Evolutionary conservation across 1,140 invertebrate species (phyloP).

Genomic region (Stegodyphus mimosarum): DNA sequence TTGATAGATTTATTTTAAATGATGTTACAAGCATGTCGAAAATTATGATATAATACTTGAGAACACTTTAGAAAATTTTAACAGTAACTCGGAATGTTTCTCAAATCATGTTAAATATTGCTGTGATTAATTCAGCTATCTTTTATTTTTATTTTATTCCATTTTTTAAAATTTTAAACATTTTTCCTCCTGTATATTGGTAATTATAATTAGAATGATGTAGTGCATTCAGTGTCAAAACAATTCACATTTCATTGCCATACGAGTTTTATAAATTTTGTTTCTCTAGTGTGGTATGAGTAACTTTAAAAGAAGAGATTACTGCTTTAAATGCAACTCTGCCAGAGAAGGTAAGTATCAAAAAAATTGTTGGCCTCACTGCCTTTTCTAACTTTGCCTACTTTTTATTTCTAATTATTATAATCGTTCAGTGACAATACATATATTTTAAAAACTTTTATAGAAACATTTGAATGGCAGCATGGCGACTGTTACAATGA

Average conservation of each 20-base stretch:
- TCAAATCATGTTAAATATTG: too few species aligned
- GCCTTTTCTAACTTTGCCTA: not conserved
- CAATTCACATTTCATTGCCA: not conserved
- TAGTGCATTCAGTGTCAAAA: not conserved
- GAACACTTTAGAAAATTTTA: too few species aligned
- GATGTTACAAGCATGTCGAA: too few species aligned
- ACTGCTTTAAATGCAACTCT: conserved; percentile 89
- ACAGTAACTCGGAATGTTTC: too few species aligned
- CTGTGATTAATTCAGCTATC: too few species aligned
- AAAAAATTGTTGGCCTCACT: too few species aligned
- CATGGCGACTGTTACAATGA: conserved; percentile 73
- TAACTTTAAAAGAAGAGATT: conserved; percentile 90
- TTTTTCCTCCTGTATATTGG: not conserved
- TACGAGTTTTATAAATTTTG: conserved; percentile 17
- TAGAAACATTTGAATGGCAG: conserved; percentile 75
- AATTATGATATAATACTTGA: too few species aligned
- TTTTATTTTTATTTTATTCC: too few species aligned
- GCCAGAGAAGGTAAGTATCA: conserved; percentile 76
- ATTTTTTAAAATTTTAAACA: not conserved
- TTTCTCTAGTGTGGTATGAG: conserved; percentile 85
- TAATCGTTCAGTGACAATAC: not conserved
- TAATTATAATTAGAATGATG: too few species aligned
- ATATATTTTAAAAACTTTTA: not conserved
- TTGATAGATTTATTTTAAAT: not conserved
- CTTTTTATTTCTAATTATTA: not conserved